These are phyloP conservation scores for Eupithecia abbreviata DNA, from an alignment of 2,888 invertebrate genomes.

Conservation along the genomic window DNA sequence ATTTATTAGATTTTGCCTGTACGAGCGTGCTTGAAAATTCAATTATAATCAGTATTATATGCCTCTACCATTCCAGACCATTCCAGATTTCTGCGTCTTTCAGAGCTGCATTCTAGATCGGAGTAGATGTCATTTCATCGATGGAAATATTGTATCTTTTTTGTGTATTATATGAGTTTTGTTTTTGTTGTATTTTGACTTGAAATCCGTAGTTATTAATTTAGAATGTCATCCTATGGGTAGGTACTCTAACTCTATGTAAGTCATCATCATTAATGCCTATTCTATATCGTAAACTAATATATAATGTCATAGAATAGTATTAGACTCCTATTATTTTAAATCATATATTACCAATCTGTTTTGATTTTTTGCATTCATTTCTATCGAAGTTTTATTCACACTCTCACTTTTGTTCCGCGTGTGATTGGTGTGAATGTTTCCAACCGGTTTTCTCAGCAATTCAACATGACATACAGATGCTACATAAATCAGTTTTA, in stretches of 20 bases:
- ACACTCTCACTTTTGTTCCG: constrained; percentile 47
- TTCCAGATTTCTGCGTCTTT: neutral
- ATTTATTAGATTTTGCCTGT: neutral
- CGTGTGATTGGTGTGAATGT: constrained; percentile 47
- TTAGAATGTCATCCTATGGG: neutral
- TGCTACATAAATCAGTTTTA: constrained; percentile 44
- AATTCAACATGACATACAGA: constrained; percentile 24
- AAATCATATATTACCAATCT: neutral
- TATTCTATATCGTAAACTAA: neutral
- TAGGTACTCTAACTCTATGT: neutral
- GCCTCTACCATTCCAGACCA: neutral
- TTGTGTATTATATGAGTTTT: neutral
- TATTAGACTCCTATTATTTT: neutral
- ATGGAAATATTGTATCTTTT: neutral
- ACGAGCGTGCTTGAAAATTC: neutral
- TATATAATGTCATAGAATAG: neutral
- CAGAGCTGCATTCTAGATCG: neutral
- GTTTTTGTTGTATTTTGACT: neutral
- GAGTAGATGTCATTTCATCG: neutral
- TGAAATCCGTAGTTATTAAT: neutral
- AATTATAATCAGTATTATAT: neutral
- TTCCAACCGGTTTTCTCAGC: constrained; percentile 48
- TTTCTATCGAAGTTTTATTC: constrained; percentile 36
- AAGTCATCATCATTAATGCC: neutral
- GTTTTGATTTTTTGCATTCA: neutral